Evolutionary conservation across 2,888 invertebrate species (phyloP), one percentile per base, ranked within the genome.

Genomic region (Drosophila pegasa): DNA sequence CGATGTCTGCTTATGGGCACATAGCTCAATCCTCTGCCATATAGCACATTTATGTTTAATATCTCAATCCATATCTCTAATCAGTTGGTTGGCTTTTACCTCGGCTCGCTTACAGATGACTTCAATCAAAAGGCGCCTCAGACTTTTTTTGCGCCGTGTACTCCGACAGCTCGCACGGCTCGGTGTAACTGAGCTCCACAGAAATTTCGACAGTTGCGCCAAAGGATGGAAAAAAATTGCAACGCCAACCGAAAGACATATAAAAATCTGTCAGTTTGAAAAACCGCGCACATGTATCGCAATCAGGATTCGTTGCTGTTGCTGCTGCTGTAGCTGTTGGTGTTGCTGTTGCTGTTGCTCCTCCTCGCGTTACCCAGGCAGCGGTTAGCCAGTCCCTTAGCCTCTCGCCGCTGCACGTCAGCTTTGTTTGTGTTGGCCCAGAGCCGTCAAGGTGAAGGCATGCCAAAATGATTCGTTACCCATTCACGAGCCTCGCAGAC

Each of bases 191-290:
- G 47, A 41, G 47, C 35, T 51, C 40, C 45, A 55, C 55, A 52
- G 68, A 62, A 75, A 60, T 60, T 75, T 69, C 79, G 79, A 75
- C 80, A 75, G 80, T 69, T 69, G 79, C 69, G 52, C 37, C 52
- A 56, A 29, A 58, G 51, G 52, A 61, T 41, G 52, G 47, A 27
- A 37, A 59, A 62, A 64, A 80, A 77, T 67, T 64, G 68, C 68
- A 68, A 58, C 54, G 62, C 59, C 77, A 80, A 67, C 64, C 77
- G 72, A 76, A 80, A 78, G 79, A 80, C 78, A 83, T 74, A 77
- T 80, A 85, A 86, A 86, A 82, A 86, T 86, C 87, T 82, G 82
- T 82, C 87, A 86, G 82, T 82, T 83, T 74, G 76, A 63, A 80
- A 80, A 86, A 86, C 86, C 83, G 83, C 86, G 77, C 74, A 65